Evolutionary conservation across 2,888 invertebrate species (phyloP).

Genomic region (Rhyacophila evoluta): DNA sequence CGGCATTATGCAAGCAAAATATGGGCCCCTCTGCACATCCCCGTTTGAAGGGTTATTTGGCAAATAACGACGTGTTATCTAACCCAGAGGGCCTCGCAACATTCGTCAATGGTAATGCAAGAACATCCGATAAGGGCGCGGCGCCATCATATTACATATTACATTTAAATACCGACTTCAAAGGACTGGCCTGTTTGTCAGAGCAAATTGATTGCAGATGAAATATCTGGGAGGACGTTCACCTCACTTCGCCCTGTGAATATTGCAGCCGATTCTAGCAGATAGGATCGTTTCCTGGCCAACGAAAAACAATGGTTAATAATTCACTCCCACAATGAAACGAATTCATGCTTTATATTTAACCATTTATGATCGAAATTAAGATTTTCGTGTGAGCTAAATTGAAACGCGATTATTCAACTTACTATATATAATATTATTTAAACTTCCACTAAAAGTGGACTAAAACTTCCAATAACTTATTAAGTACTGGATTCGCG

Average conservation of each 20-base stretch:
- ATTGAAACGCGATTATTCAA: too few species aligned
- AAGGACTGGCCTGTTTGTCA: not conserved
- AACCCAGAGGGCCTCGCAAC: slow-evolving; percentile 20
- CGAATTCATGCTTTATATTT: not conserved
- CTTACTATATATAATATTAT: too few species aligned
- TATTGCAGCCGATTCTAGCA: not conserved
- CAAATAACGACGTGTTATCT: slow-evolving; percentile 43
- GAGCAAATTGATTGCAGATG: not conserved
- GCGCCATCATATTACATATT: not conserved
- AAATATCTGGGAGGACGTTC: not conserved
- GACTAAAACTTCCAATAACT: too few species aligned
- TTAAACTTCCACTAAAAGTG: too few species aligned
- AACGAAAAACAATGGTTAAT: not conserved
- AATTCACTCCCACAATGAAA: not conserved
- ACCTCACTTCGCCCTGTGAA: not conserved
- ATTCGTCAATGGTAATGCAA: slow-evolving; percentile 19
- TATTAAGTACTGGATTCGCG: too few species aligned
- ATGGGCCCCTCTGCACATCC: not conserved
- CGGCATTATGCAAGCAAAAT: not conserved
- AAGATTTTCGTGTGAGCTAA: too few species aligned
- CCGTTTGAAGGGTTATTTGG: slow-evolving; percentile 31
- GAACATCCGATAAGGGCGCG: not conserved
- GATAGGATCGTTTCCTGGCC: not conserved
- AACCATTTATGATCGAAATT: not conserved
- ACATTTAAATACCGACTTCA: not conserved